Base-by-base conservation (phyloP, 2,888 invertebrate species). In the Thera obeliscata region DNA sequence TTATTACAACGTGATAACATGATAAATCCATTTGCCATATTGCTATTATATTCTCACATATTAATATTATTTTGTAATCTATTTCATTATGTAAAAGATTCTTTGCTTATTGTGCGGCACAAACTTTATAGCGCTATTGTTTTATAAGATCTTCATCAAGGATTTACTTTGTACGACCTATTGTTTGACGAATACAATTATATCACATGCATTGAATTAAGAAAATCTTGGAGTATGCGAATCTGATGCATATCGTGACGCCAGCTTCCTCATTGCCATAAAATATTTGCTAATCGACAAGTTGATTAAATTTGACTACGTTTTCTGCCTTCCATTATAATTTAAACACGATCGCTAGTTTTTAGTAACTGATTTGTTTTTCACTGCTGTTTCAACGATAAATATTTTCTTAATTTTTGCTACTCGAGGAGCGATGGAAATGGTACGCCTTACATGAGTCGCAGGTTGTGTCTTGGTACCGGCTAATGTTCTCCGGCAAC, bases 111-210 rank as follows among this genome's bases (percentile, higher is more conserved):
- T 69, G 68, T 58, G 61, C 64, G 67, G 61, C 70, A 56, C 66
- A 59, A 74, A 56, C 66, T 71, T 76, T 75, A 76, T 77, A 70
- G 64, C 61, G 38, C 79, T 74, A 80, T 82, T 82, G 81, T 81
- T 78, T 46, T 68, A 69, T 76, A 61, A 76, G 72, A 77, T 76
- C 70, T 61, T 70, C 61, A 67, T 67, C 70, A 70, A 76, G 76
- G 71, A 71, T 70, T 72, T 65, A 70, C 70, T 72, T 72, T 67
- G 69, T 59, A 65, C 63, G 69, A 67, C 49, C 75, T 76, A 80
- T 80, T 82, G 81, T 81, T 77, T 67, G 64, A 74, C 73, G 57
- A 74, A 76, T 69, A 74, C 74, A 73, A 79, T 83, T 82, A 81
- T 80, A 75, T 81, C 79, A 80, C 74, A 72, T 46, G 38, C 69